Percentiles rank a stretch among this genome's conserved stretches.
Conservation (phyloP, 2,113 vertebrate species). For the Sceloporus tristichus region DNA sequence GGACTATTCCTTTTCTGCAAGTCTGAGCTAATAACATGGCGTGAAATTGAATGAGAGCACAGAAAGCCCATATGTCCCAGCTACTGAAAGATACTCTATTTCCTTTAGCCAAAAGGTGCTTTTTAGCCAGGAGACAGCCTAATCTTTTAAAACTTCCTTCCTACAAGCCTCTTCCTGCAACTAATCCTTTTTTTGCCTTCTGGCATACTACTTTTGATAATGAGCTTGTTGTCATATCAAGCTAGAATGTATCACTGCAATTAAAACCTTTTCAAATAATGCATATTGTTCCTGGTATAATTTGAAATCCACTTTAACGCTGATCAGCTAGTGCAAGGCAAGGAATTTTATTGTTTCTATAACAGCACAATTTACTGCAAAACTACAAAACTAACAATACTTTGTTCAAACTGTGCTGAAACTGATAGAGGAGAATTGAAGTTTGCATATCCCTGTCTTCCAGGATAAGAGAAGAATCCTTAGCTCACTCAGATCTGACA, state of each 20-base stretch:
- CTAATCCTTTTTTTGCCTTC: constrained; percentile 69
- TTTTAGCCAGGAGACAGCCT: constrained; percentile 56
- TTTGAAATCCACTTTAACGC: constrained; percentile 68
- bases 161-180: constrained; percentile 54
- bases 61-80: too few relatives aligned
- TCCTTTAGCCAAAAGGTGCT: constrained; percentile 44
- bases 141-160: constrained; percentile 66
- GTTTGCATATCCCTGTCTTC: constrained; percentile 67
- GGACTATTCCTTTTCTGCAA: neutral
- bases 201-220: constrained; percentile 69
- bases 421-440: constrained; percentile 58
- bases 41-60: neutral
- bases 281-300: constrained; percentile 71
- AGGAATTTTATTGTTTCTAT: constrained; percentile 73
- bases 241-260: constrained; percentile 74
- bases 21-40: constrained; percentile 8
- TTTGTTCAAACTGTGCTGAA: constrained; percentile 77
- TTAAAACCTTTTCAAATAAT: constrained; percentile 70
- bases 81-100: constrained; percentile 37
- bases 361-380: constrained; percentile 74
- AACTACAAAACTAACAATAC: constrained; percentile 71
- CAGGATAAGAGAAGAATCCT: constrained; percentile 63
- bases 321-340: constrained; percentile 44
- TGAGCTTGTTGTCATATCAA: constrained; percentile 68
- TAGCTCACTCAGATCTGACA: constrained; percentile 70